A percentile compares a stretch with the other conserved stretches of the same genome.
Evolutionary conservation across 2,888 invertebrate species (phyloP).

Genomic region (Drosophila prostipennis): DNA sequence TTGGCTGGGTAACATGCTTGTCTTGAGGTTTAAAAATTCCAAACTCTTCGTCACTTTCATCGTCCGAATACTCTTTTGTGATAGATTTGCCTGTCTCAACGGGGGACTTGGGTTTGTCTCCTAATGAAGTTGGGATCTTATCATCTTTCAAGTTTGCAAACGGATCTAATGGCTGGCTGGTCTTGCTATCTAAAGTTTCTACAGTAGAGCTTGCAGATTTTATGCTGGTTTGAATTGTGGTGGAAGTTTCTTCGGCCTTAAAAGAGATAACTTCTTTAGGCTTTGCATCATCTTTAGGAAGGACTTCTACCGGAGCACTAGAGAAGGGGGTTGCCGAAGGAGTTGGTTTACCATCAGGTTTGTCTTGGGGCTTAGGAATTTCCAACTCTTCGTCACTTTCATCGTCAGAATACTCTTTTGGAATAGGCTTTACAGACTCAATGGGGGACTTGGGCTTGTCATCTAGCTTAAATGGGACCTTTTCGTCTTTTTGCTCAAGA

Average conservation of each 20-base stretch:
- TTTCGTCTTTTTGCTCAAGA: neutral
- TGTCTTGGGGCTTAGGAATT: neutral
- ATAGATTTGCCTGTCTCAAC: slow-evolving; percentile 21
- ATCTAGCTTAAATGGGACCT: neutral
- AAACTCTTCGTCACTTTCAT: slow-evolving; percentile 13
- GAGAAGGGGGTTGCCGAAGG: neutral
- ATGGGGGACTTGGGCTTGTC: neutral
- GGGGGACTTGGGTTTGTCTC: neutral
- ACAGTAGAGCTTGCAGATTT: no score
- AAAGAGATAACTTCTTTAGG: neutral
- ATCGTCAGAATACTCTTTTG: slow-evolving; percentile 20
- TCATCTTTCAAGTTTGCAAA: neutral
- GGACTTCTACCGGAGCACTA: neutral
- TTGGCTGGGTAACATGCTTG: neutral
- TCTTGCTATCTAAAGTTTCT: no score
- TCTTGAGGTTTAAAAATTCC: neutral
- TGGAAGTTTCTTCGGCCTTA: neutral
- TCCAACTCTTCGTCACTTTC: neutral
- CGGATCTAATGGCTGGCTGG: neutral
- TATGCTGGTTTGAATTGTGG: no score
- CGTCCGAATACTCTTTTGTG: slow-evolving; percentile 14
- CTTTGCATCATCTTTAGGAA: no score
- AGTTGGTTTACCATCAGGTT: neutral
- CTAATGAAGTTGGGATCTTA: slow-evolving; percentile 1
- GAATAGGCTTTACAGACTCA: neutral